Conservation (phyloP, 1,140 invertebrate species). For the Venustaconcha ellipsiformis region DNA sequence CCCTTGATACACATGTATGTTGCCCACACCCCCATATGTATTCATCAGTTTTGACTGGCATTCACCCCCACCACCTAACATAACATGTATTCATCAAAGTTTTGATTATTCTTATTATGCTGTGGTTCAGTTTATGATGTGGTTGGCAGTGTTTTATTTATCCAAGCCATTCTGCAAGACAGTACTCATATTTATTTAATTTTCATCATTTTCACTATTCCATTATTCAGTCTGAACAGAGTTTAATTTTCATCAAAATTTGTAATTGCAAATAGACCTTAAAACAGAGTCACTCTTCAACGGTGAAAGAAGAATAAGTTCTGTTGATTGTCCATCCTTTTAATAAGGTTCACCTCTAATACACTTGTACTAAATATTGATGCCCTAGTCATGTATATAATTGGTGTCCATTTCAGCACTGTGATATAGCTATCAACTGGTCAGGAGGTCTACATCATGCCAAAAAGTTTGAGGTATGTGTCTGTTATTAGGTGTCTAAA, state of each 20-base stretch:
- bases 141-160: not conserved
- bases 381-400: not conserved
- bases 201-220: too few species aligned
- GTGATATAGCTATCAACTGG: constrained; percentile 99
- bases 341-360: not conserved
- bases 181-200: too few species aligned
- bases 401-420: constrained; percentile 54
- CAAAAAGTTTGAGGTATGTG: constrained; percentile 74
- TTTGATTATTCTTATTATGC: too few species aligned
- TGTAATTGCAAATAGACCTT: not conserved
- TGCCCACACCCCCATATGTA: too few species aligned
- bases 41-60: too few species aligned
- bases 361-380: not conserved
- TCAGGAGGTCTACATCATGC: constrained; percentile 99
- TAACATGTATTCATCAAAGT: too few species aligned
- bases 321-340: not conserved
- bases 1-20: too few species aligned
- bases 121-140: too few species aligned
- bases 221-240: not conserved
- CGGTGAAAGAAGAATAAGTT: not conserved
- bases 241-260: not conserved
- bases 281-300: not conserved
- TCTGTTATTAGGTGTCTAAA: not conserved
- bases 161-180: not conserved
- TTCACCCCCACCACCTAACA: too few species aligned